These are phyloP conservation scores for Tetropium fuscum DNA, from an alignment of 2,888 invertebrate genomes.

Conservation along the genomic window DNA sequence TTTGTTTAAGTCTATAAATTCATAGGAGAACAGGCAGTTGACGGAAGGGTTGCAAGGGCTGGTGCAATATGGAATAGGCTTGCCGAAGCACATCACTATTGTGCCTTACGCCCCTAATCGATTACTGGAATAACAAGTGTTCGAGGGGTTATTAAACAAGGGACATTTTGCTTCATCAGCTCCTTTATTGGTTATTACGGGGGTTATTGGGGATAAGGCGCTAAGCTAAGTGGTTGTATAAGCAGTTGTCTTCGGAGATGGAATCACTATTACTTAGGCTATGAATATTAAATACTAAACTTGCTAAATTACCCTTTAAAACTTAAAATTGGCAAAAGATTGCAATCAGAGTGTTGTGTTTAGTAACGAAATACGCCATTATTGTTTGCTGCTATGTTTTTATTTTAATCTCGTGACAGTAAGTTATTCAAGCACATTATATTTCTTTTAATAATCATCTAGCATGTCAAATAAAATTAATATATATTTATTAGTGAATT, in stretches of 20 bases:
- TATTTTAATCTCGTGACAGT: no score
- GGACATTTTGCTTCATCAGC: slow-evolving; percentile 64
- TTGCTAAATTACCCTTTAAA: slow-evolving; percentile 44
- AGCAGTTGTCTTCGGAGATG: slow-evolving; percentile 42
- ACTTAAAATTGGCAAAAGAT: slow-evolving; percentile 47
- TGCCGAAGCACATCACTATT: slow-evolving; percentile 40
- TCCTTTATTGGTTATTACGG: slow-evolving; percentile 62
- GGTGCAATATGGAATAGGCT: not conserved
- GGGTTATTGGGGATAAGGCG: slow-evolving; percentile 54
- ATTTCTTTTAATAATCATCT: no score
- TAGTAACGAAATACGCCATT: no score
- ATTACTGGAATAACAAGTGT: slow-evolving; percentile 58
- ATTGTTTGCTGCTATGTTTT: no score
- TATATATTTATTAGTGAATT: no score
- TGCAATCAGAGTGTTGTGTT: no score
- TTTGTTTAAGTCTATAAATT: slow-evolving; percentile 49
- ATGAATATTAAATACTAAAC: slow-evolving; percentile 51
- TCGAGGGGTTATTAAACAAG: slow-evolving; percentile 60
- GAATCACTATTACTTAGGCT: slow-evolving; percentile 43
- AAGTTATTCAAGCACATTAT: no score
- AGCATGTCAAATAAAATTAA: no score
- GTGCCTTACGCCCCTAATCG: slow-evolving; percentile 53
- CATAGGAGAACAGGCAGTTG: slow-evolving; percentile 10
- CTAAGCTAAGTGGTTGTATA: slow-evolving; percentile 47
- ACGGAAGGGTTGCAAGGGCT: slow-evolving; percentile 6